phyloP scores from a whole-genome alignment of 2,888 invertebrate species.

The Caenorhabditis doughertyi region DNA sequence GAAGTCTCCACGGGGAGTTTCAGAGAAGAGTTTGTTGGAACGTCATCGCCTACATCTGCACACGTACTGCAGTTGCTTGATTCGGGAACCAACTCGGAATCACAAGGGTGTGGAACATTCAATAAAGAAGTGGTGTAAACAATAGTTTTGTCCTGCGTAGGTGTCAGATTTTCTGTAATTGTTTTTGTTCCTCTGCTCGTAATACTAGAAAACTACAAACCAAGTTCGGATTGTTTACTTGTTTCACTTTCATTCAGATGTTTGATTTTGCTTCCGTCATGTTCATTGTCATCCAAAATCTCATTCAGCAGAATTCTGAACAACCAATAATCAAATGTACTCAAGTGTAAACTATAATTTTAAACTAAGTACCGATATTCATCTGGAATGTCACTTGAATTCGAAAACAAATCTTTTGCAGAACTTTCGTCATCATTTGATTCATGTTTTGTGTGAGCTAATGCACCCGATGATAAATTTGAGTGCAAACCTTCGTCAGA shows the following conservation, averaged over 20 bases:
- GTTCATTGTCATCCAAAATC: neutral
- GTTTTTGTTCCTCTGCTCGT: neutral
- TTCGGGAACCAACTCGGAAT: neutral
- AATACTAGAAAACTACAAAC: neutral
- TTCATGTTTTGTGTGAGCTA: neutral
- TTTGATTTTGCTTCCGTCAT: neutral
- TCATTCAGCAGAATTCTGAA: neutral
- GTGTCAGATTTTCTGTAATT: neutral
- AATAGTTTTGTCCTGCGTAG: too few relatives aligned
- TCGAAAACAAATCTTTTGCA: neutral
- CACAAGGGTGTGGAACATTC: neutral
- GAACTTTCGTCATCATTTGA: neutral
- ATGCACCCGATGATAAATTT: too few relatives aligned
- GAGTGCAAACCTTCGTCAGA: too few relatives aligned
- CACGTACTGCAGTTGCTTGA: slow-evolving; percentile 1
- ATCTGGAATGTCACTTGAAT: neutral
- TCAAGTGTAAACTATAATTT: neutral
- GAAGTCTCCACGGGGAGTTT: slow-evolving; percentile 3
- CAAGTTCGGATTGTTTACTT: neutral
- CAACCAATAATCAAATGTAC: neutral
- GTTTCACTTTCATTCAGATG: neutral
- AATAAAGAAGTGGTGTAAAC: too few relatives aligned
- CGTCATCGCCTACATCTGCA: neutral
- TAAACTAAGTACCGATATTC: neutral
- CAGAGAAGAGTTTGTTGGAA: slow-evolving; percentile 36